Evolutionary conservation across 2,797 vertebrate genomes (phyloP).

Genomic region (Sus cebifrons): DNA sequence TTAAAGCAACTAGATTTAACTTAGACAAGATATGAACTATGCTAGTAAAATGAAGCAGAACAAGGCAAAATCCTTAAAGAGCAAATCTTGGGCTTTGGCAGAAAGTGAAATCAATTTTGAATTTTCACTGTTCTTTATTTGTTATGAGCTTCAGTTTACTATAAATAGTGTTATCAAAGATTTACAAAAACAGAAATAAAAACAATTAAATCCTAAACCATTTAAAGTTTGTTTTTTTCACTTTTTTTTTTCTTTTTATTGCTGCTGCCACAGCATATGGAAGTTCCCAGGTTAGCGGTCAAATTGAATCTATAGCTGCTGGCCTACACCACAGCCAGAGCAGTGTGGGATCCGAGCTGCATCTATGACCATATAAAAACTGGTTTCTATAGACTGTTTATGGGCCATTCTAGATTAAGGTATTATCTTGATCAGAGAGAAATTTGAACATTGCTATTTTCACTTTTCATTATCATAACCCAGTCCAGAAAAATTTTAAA

Average conservation of each 20-base stretch:
- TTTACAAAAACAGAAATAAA: conserved; percentile 35
- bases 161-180: background rate
- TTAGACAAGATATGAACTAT: conserved; percentile 38
- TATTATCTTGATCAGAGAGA: background rate
- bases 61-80: background rate
- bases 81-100: background rate
- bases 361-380: background rate
- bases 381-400: background rate
- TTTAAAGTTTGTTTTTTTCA: conserved; percentile 44
- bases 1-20: conserved; percentile 42
- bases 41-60: conserved; percentile 19
- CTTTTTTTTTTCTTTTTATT: background rate
- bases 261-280: no score
- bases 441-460: conserved; percentile 50
- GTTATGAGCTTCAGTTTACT: background rate
- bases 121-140: background rate
- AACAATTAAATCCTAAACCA: background rate
- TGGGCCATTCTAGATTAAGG: background rate
- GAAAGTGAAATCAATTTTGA: conserved; percentile 4
- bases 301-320: no score
- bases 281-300: no score
- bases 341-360: no score
- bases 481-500: conserved; percentile 37
- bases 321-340: no score
- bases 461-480: conserved; percentile 28